phyloP scores from a whole-genome alignment of 2,113 vertebrate genomes.

The Eira barbara region DNA sequence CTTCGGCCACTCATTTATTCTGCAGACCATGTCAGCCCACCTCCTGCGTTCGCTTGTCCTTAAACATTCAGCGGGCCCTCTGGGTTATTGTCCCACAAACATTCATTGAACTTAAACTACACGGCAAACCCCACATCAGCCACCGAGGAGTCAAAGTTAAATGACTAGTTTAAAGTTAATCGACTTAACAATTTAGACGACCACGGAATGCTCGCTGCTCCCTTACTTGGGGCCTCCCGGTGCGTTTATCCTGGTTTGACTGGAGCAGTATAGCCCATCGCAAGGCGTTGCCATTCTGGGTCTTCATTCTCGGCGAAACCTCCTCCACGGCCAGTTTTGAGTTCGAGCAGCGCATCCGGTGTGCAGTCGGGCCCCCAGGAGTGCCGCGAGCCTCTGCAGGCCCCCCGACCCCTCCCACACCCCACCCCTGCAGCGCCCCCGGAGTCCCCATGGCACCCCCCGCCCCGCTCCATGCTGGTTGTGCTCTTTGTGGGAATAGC shows the following conservation, averaged over 20 bases:
- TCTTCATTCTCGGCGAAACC: not conserved
- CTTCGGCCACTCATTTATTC: rapidly evolving
- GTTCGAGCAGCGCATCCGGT: rapidly evolving
- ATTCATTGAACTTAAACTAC: not conserved
- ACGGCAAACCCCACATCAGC: not conserved
- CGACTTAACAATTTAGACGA: rapidly evolving
- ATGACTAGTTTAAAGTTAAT: not conserved
- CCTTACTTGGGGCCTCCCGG: rapidly evolving
- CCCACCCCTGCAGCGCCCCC: rapidly evolving
- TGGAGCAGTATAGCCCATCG: rapidly evolving
- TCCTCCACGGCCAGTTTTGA: not conserved
- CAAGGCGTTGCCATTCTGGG: rapidly evolving
- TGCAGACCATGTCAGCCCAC: not conserved
- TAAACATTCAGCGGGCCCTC: rapidly evolving
- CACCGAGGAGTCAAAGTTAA: not conserved
- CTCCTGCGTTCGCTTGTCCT: rapidly evolving
- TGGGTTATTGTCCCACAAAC: not conserved
- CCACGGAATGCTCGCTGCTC: rapidly evolving
- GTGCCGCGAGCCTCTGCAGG: no score
- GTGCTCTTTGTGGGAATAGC: rapidly evolving
- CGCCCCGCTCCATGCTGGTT: not conserved
- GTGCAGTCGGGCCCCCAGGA: not conserved
- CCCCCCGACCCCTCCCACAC: not conserved
- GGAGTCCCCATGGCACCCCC: not conserved
- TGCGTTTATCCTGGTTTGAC: not conserved